Conservation (phyloP, 2,113 vertebrate species). For the Galeopterus variegatus region DNA sequence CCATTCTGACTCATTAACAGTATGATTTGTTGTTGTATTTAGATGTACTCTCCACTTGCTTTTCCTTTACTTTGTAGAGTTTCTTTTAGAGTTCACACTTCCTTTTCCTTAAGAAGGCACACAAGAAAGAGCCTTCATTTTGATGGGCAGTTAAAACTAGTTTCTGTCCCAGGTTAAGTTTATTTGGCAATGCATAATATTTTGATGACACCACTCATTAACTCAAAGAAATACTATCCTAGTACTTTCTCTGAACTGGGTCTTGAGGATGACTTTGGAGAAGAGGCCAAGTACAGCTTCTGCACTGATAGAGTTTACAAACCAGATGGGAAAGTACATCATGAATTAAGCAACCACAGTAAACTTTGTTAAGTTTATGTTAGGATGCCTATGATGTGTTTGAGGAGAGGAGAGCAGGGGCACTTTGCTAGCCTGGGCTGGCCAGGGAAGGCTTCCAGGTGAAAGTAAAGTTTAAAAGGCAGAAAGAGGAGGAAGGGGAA, state of each 20-base stretch:
- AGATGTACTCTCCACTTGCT: conserved; percentile 62
- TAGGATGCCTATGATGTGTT: background rate
- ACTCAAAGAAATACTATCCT: background rate
- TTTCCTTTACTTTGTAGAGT: conserved; percentile 38
- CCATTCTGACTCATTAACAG: background rate
- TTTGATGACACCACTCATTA: background rate
- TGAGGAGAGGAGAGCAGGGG: background rate
- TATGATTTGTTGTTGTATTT: background rate
- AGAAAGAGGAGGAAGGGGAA: background rate
- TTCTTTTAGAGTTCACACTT: background rate
- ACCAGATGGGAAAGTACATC: background rate
- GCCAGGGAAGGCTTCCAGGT: background rate
- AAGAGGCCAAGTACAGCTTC: background rate
- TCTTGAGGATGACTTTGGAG: background rate
- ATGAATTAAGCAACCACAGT: background rate
- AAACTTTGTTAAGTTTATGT: background rate
- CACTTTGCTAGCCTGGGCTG: background rate
- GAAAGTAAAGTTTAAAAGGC: background rate
- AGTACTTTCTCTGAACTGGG: background rate
- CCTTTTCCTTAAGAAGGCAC: conserved; percentile 45
- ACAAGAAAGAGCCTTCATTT: background rate
- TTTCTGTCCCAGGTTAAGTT: background rate
- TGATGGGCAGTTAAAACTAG: background rate
- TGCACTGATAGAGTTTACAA: background rate
- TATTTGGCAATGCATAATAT: background rate